Conservation (phyloP, 2,113 vertebrate species). For the Butorides virescens region DNA sequence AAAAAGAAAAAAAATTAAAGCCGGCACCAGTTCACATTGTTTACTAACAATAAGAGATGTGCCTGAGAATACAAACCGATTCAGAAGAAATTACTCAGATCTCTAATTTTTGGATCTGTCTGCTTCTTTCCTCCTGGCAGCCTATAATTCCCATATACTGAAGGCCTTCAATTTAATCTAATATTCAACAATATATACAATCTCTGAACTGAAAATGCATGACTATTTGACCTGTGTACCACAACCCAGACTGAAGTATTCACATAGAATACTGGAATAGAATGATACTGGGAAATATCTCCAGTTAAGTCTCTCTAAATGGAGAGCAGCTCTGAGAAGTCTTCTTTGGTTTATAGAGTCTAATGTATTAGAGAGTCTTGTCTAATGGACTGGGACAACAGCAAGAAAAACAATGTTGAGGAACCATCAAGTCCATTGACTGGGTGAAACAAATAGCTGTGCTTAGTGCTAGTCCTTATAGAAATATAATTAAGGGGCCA, state of each 20-base stretch:
- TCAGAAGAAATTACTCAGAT: conserved; percentile 26
- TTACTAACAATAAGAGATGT: not conserved
- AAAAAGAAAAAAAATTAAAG: not conserved
- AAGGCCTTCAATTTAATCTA: not conserved
- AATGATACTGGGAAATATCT: not conserved
- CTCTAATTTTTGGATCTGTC: conserved; percentile 25
- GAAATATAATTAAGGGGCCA: not conserved
- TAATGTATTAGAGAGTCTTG: not conserved
- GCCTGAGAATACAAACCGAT: not conserved
- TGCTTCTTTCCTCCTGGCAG: not conserved
- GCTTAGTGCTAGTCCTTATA: not conserved
- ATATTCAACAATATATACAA: not conserved
- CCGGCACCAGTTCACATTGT: not conserved
- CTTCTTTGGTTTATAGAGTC: not conserved
- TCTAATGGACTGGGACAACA: not conserved
- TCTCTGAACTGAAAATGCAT: not conserved
- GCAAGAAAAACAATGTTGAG: not conserved
- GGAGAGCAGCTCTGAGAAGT: not conserved
- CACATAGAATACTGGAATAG: not conserved
- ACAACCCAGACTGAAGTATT: not conserved
- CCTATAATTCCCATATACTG: not conserved
- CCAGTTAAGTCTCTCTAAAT: not conserved
- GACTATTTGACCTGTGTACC: not conserved
- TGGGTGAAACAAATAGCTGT: not conserved
- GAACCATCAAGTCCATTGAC: not conserved